These are phyloP conservation scores for Bostrychus sinensis DNA, from an alignment of 2,113 vertebrate genomes.

Conservation along the genomic window DNA sequence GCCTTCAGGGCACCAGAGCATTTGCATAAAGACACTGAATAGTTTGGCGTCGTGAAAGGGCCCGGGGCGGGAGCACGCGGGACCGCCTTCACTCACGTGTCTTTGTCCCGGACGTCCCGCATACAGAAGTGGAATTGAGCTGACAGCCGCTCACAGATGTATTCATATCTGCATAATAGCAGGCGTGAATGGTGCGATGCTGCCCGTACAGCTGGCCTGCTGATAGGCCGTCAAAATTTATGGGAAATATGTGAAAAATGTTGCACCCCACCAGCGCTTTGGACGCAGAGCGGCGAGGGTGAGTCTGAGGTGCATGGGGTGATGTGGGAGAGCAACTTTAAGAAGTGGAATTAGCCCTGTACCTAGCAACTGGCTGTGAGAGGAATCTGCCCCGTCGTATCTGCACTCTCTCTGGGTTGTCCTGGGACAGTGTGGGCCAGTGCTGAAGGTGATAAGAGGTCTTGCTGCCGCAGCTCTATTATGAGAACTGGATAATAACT, in stretches of 20 bases:
- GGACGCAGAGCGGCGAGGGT: constrained; percentile 48
- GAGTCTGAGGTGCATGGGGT: constrained; percentile 50
- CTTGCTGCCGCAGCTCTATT: not conserved
- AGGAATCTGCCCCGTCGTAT: constrained; percentile 70
- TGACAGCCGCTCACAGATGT: constrained; percentile 74
- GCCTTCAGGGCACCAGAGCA: constrained; percentile 33
- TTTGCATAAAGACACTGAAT: constrained; percentile 63
- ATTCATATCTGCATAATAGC: constrained; percentile 75
- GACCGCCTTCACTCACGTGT: constrained; percentile 33
- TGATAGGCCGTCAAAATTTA: constrained; percentile 67
- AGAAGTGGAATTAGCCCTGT: constrained; percentile 61
- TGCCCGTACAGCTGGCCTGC: constrained; percentile 66
- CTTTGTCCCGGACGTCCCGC: constrained; percentile 59
- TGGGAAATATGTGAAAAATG: constrained; percentile 73
- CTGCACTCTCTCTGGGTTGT: constrained; percentile 53
- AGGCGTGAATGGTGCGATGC: constrained; percentile 52
- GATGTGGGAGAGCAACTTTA: constrained; percentile 57
- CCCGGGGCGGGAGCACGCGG: constrained; percentile 31
- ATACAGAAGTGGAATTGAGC: constrained; percentile 58
- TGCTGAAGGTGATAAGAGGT: constrained; percentile 24
- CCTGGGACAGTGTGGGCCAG: constrained; percentile 45
- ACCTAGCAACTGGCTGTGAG: constrained; percentile 72
- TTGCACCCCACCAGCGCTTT: constrained; percentile 47
- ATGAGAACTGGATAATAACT: constrained; percentile 4
- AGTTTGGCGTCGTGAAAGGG: constrained; percentile 51